phyloP scores from a whole-genome alignment of 1,140 invertebrate genomes.

The Leguminivora glycinivorella region DNA sequence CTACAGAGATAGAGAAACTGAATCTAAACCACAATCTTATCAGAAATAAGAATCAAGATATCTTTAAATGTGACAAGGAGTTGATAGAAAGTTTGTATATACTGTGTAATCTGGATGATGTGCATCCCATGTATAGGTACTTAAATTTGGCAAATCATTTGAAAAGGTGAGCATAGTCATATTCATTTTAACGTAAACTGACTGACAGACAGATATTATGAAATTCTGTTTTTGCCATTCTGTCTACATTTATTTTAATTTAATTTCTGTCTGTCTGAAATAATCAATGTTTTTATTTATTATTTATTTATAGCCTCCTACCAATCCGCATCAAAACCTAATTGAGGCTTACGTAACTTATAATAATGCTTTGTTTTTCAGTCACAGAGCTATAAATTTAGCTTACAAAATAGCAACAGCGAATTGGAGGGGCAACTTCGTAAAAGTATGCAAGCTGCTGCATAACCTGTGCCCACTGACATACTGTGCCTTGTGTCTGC shows the following conservation, averaged over 20 bases:
- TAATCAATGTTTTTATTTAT: no score
- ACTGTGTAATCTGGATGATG: constrained; percentile 80
- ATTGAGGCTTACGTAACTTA: neutral
- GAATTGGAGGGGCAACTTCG: constrained; percentile 78
- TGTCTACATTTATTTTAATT: no score
- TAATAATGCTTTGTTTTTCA: constrained; percentile 44
- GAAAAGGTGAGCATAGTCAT: constrained; percentile 55
- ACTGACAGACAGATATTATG: no score
- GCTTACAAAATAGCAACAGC: constrained; percentile 75
- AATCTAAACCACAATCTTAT: constrained; percentile 33
- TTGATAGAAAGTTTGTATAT: constrained; percentile 80
- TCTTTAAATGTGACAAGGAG: constrained; percentile 48
- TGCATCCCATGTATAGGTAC: constrained; percentile 73
- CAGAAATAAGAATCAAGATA: constrained; percentile 40
- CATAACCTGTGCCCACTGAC: constrained; percentile 71
- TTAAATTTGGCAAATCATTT: constrained; percentile 57
- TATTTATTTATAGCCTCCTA: no score
- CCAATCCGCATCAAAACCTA: no score
- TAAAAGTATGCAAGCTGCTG: constrained; percentile 68
- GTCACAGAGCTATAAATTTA: constrained; percentile 43
- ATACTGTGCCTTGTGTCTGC: constrained; percentile 58
- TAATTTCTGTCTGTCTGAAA: no score
- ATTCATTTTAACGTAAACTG: no score
- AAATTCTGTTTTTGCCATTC: no score
- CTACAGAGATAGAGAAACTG: constrained; percentile 35